These are phyloP conservation scores for Drosophila leonis DNA, from an alignment of 2,888 invertebrate genomes.

Conservation along the genomic window DNA sequence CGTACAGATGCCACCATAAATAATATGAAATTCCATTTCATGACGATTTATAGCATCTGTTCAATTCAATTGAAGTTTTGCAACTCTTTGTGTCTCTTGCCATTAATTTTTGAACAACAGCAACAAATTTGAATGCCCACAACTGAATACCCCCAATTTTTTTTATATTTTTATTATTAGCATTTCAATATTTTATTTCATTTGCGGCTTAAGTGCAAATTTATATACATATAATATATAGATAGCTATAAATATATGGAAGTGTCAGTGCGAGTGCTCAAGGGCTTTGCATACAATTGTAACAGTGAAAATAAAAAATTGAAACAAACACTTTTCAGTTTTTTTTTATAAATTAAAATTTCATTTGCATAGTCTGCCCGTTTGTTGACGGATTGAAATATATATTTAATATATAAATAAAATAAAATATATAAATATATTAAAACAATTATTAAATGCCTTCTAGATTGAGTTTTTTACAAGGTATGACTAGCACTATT, in stretches of 20 bases:
- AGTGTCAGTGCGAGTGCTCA: not conserved
- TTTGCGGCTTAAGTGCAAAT: constrained; percentile 65
- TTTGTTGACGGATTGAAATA: not conserved
- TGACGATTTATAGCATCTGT: constrained; percentile 65
- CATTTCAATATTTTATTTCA: constrained; percentile 39
- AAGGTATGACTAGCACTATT: no score
- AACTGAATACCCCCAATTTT: constrained; percentile 8
- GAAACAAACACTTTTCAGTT: not conserved
- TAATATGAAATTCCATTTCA: constrained; percentile 60
- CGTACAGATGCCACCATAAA: constrained; percentile 59
- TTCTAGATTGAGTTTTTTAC: no score
- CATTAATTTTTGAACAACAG: constrained; percentile 66
- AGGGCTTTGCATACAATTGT: constrained; percentile 14
- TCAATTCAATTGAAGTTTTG: constrained; percentile 66
- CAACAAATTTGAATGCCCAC: constrained; percentile 15
- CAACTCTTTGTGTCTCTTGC: constrained; percentile 55
- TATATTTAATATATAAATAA: no score
- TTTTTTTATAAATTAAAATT: constrained; percentile 2
- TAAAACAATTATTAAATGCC: not conserved
- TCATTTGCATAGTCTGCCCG: not conserved
- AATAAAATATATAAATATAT: no score
- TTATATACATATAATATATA: constrained; percentile 49
- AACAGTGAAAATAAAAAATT: not conserved
- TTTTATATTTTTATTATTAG: constrained; percentile 12
- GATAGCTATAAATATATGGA: not conserved